phyloP scores from a whole-genome alignment of 2,113 vertebrate species.

The Cercocebus atys region DNA sequence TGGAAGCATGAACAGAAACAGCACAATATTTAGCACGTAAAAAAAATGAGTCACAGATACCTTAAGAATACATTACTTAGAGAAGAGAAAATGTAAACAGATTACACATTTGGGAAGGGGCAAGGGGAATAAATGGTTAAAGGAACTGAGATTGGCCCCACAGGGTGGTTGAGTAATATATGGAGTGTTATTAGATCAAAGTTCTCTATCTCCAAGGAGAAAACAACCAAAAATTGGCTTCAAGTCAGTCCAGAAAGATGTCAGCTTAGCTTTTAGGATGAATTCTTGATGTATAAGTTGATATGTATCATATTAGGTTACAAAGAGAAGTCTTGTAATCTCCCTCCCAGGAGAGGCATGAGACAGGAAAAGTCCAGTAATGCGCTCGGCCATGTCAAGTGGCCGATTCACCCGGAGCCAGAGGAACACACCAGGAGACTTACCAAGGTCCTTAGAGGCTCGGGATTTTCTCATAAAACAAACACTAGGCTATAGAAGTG shows the following conservation, averaged over 20 bases:
- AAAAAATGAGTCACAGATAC: not conserved
- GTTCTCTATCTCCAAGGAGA: slow-evolving; percentile 68
- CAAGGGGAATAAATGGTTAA: slow-evolving; percentile 48
- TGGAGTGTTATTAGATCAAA: slow-evolving; percentile 69
- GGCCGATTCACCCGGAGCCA: not conserved
- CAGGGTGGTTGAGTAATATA: slow-evolving; percentile 57
- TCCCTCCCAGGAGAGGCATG: slow-evolving; percentile 51
- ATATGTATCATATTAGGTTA: slow-evolving; percentile 69
- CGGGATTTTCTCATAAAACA: slow-evolving; percentile 45
- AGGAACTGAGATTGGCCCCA: not conserved
- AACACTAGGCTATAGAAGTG: not conserved
- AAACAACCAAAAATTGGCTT: slow-evolving; percentile 68
- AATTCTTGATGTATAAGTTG: slow-evolving; percentile 72
- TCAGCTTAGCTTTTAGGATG: slow-evolving; percentile 73
- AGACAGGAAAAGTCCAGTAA: slow-evolving; percentile 41
- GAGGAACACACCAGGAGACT: slow-evolving; percentile 7
- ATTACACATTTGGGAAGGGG: not conserved
- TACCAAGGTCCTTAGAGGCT: not conserved
- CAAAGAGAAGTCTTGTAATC: slow-evolving; percentile 62
- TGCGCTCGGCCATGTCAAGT: not conserved
- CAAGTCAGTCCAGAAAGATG: slow-evolving; percentile 72
- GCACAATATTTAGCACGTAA: not conserved
- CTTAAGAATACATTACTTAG: not conserved
- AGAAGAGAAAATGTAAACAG: not conserved
- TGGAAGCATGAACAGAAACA: not conserved